phyloP scores from a whole-genome alignment of 2,113 vertebrate genomes.

The Gallinago paraguaiae region DNA sequence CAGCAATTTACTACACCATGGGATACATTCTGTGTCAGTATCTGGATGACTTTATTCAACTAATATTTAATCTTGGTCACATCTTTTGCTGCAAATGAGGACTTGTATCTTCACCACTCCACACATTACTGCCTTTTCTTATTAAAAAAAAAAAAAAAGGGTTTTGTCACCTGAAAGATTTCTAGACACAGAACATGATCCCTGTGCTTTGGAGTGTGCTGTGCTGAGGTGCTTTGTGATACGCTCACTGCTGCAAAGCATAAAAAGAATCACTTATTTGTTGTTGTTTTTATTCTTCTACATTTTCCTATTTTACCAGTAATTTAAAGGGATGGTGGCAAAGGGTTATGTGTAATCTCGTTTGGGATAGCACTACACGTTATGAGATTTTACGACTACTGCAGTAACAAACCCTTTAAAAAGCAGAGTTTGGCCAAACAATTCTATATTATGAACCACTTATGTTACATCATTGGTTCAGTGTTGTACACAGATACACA shows the following conservation, averaged over 20 bases:
- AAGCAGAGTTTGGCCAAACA: background rate
- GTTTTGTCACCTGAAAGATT: background rate
- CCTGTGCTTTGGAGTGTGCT: background rate
- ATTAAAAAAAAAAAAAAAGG: background rate
- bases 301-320: background rate
- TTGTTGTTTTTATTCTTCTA: background rate
- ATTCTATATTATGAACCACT: background rate
- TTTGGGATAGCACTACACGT: background rate
- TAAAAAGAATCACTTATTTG: background rate
- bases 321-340: background rate
- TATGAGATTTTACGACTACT: background rate
- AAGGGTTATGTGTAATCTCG: background rate
- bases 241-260: background rate
- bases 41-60: background rate
- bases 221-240: background rate
- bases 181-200: background rate
- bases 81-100: background rate
- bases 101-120: background rate
- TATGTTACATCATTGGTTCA: background rate
- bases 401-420: background rate
- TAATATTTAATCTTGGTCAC: background rate
- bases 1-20: background rate
- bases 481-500: background rate
- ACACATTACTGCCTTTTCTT: background rate
- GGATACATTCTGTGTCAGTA: background rate